Evolutionary conservation across 2,797 vertebrate species (phyloP), one percentile per base, ranked within the genome.

Genomic region (Parotocinclus haroldoi): DNA sequence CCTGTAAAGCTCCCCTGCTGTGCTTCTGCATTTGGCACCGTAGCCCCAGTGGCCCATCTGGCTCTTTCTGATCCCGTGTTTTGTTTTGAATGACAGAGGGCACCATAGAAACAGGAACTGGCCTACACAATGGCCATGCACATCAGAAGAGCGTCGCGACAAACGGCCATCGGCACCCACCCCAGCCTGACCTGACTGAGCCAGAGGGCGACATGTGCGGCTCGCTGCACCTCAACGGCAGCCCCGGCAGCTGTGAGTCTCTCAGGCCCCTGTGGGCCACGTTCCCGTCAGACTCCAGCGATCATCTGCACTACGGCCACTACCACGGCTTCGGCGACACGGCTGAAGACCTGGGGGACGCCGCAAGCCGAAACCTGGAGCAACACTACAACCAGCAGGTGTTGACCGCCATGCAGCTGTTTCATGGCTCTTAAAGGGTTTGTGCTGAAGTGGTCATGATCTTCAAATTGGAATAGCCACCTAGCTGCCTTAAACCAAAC

Each of bases 311-410:
- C 46, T 99, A 95, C 36, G 95, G 96, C 77, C 92, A 96, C 81
- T 95, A 93, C 61, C 96, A 99, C 4, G 96, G 96, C 19, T 98
- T 95, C 10, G 96, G 96, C 49, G 96, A 98, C 86, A 98, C 96
- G 0, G 96, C 96, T 0, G 96, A 99, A 77, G 95, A 94, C 79
- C 89, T 98, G 79, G 90, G 90, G 0, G 93, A 95, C 63, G 80
- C 87, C 54, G 86, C 83, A 68, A 89, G 88, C 54, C 73, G 80
- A 50, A 88, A 78, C 72, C 87, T 84, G 0, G 92, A 91, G 69
- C 87, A 86, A 71, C 81, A 82, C 6, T 91, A 88, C 0, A 83
- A 89, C 76, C 87, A 87, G 46, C 87, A 88, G 1, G 78, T 87
- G 66, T 81, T 87, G 68, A 85, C 88, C 67, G 73, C 87, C 71